Conservation (phyloP, 2,888 invertebrate genomes). For the Acanthosepion esculentum region DNA sequence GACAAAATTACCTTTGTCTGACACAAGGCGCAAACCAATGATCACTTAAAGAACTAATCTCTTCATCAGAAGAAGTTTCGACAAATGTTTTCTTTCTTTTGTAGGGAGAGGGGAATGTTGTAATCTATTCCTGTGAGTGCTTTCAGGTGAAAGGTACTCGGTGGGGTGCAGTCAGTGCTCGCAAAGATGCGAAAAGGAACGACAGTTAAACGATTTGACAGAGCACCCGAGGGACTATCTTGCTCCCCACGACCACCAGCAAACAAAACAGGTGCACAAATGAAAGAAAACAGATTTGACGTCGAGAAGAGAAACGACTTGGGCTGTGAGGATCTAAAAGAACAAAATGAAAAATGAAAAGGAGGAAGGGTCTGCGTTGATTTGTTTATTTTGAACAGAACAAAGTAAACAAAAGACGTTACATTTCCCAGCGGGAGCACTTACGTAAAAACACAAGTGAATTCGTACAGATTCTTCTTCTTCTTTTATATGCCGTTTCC, state of each 20-base stretch:
- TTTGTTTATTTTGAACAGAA: not conserved
- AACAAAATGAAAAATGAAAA: not conserved
- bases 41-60: not conserved
- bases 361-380: not conserved
- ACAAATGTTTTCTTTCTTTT: not conserved
- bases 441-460: not conserved
- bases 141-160: not conserved
- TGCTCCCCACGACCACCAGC: not conserved
- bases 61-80: not conserved
- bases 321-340: not conserved
- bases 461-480: too few species aligned
- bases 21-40: not conserved
- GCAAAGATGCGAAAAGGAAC: not conserved
- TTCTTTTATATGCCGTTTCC: too few species aligned
- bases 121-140: not conserved
- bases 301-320: not conserved
- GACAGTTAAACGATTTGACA: not conserved
- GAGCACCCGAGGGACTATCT: not conserved
- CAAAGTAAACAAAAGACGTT: not conserved
- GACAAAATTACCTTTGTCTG: not conserved
- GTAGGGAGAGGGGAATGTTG: not conserved
- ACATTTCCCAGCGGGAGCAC: not conserved
- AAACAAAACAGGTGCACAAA: not conserved
- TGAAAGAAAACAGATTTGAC: constrained; percentile 33
- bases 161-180: constrained; percentile 4